Conservation (phyloP, 1,140 invertebrate species). For the Lucilia cuprina region DNA sequence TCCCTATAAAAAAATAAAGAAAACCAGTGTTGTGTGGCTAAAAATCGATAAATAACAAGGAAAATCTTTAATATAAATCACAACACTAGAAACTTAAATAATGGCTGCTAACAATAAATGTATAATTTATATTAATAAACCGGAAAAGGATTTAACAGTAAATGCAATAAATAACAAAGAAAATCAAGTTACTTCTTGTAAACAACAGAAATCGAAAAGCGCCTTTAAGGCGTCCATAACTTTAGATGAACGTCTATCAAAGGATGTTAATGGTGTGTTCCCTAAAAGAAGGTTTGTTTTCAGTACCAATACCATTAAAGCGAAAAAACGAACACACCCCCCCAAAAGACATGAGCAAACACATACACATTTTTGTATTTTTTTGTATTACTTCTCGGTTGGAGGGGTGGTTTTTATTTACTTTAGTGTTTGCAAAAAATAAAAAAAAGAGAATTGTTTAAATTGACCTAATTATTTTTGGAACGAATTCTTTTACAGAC, state of each 20-base stretch:
- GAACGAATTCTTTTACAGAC: slow-evolving; percentile 64
- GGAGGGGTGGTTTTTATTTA: neutral
- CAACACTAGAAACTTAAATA: neutral
- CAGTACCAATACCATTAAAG: neutral
- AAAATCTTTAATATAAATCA: neutral
- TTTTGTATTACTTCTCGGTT: neutral
- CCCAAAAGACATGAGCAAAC: neutral
- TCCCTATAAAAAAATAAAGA: too few species aligned
- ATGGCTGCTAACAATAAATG: slow-evolving; percentile 10
- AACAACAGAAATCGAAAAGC: neutral
- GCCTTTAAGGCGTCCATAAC: slow-evolving; percentile 19
- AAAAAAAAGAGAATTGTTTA: too few species aligned
- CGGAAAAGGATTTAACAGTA: neutral
- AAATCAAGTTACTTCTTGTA: neutral
- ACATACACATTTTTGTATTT: neutral
- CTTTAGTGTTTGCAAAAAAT: slow-evolving; percentile 1
- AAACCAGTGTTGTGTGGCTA: neutral
- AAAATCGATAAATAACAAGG: slow-evolving; percentile 9
- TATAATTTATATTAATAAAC: slow-evolving; percentile 4
- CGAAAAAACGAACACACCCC: neutral
- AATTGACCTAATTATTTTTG: neutral
- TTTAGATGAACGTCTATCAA: slow-evolving; percentile 51
- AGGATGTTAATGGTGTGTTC: slow-evolving; percentile 53
- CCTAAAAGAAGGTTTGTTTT: slow-evolving; percentile 52
- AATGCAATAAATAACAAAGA: neutral